A percentile compares a stretch with the other conserved stretches of the same genome.
These are phyloP conservation scores for Nannoperca obscura DNA, from an alignment of 2,797 vertebrate genomes.

Conservation along the genomic window DNA sequence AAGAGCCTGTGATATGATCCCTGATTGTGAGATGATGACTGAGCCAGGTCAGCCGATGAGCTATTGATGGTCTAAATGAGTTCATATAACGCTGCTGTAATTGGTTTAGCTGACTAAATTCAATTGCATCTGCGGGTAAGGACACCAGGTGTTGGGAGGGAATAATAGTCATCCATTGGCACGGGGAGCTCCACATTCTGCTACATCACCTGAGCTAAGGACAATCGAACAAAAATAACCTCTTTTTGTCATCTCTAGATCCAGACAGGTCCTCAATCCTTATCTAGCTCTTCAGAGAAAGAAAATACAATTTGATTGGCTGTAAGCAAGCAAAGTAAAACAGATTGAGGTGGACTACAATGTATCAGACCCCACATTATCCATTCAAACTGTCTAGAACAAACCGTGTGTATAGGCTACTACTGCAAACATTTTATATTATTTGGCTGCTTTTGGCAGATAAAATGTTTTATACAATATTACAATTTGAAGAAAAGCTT, in stretches of 20 bases:
- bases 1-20: background rate
- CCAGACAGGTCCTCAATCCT: constrained; percentile 31
- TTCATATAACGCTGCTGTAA: constrained; percentile 50
- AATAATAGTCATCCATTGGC: constrained; percentile 76
- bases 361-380: background rate
- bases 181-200: constrained; percentile 3
- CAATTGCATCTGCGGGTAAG: constrained; percentile 34
- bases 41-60: constrained; percentile 37
- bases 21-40: constrained; percentile 46
- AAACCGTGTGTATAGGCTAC: background rate
- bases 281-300: constrained; percentile 23
- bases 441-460: background rate
- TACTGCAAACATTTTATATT: background rate
- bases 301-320: constrained; percentile 1
- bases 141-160: constrained; percentile 51
- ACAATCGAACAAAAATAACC: constrained; percentile 37
- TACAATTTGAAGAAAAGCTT: background rate
- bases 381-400: background rate
- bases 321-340: constrained; percentile 20
- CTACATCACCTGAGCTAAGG: constrained; percentile 43
- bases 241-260: constrained; percentile 24
- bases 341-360: background rate
- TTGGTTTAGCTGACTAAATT: constrained; percentile 43
- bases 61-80: constrained; percentile 66
- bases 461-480: background rate